These are phyloP conservation scores for Rhorus exstirpatorius DNA, from an alignment of 2,888 invertebrate species.

Conservation along the genomic window DNA sequence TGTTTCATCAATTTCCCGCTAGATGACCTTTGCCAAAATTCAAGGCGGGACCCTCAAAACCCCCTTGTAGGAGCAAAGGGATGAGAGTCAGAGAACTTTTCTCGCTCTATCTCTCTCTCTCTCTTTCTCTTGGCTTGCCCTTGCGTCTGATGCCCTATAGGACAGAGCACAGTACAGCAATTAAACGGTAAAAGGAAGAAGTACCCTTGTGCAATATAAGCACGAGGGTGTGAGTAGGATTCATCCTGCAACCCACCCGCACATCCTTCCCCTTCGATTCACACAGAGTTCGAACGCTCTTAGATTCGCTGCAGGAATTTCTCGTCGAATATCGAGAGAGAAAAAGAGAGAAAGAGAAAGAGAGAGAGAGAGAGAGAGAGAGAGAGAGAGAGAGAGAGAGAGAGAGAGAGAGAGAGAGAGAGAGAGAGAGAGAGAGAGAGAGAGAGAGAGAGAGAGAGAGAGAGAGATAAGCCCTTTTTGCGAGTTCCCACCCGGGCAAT, in stretches of 20 bases:
- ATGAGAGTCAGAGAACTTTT: slow-evolving; percentile 41
- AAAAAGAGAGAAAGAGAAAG: slow-evolving; percentile 32
- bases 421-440: slow-evolving; percentile 35
- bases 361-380: slow-evolving; percentile 2
- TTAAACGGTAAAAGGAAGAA: slow-evolving; percentile 69
- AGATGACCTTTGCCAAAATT: slow-evolving; percentile 69
- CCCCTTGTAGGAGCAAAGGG: slow-evolving; percentile 56
- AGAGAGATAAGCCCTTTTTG: slow-evolving; percentile 44
- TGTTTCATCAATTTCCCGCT: slow-evolving; percentile 65
- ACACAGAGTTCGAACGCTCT: slow-evolving; percentile 49
- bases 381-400: slow-evolving; percentile 27
- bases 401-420: slow-evolving; percentile 19
- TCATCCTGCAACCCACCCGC: slow-evolving; percentile 63
- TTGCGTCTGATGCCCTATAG: slow-evolving; percentile 22
- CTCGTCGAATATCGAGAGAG: slow-evolving; percentile 58
- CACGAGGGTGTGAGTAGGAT: slow-evolving; percentile 70
- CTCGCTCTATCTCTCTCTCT: slow-evolving; percentile 13
- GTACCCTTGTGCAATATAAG: slow-evolving; percentile 58
- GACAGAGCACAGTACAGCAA: slow-evolving; percentile 62
- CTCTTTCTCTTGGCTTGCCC: slow-evolving; percentile 13
- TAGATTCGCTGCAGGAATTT: slow-evolving; percentile 58
- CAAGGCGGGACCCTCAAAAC: slow-evolving; percentile 41
- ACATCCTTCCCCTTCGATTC: slow-evolving; percentile 66
- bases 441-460: slow-evolving; percentile 2
- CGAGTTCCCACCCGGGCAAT: slow-evolving; percentile 59